Base-by-base conservation (phyloP, 1,140 invertebrate species). In the Bactericera cockerelli region DNA sequence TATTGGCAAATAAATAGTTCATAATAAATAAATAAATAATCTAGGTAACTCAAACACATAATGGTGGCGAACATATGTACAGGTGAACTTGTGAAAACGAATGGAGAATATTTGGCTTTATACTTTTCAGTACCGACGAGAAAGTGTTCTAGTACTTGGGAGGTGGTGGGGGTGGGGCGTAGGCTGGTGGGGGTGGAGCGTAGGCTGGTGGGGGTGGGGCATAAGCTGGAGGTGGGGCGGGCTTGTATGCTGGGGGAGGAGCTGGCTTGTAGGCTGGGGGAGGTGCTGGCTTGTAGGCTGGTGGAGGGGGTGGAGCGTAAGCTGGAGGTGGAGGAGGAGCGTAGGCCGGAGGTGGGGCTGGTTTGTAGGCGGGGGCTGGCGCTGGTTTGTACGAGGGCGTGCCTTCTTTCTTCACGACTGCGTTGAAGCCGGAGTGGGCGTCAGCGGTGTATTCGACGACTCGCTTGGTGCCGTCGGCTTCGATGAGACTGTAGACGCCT, bases 401-500 rank as follows among this genome's bases (percentile, higher is more conserved):
- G 19, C 42, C 60, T 63, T 78, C 75, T 24, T 75, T 77, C 56
- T 77, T 75, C 0, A 82, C 79, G 28, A 81, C 76, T 6, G 81
- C 81, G 67, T 81, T 80, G 69, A 81, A 82, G 54, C 81, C 81
- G 62, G n/a, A n/a, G n/a, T 80, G 74, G 21, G 72, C 63, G 63
- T 81, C 79, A 3, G 78, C 77, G 4, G 76, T 77, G 61, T 81
- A 82, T 57, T 79, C 75, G 21, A 81, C 80, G 25, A 68, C 72
- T 36, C 75, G 67, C 56, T 79, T 75, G 25, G 79, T 79, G 14
- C 75, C 75, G 38, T 77, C 76, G 4, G 74, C 63, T 56, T 76
- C 74, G 54, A 76, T 62, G 11, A 77, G 65, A 2, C 69, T 72
- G 69, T 77, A 78, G 58, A 69, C 70, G 4, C 77, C 77, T 38